Percentiles rank a stretch among this genome's conserved stretches.
These are phyloP conservation scores for Melipona bicolor DNA, from an alignment of 2,888 invertebrate species.

Conservation along the genomic window DNA sequence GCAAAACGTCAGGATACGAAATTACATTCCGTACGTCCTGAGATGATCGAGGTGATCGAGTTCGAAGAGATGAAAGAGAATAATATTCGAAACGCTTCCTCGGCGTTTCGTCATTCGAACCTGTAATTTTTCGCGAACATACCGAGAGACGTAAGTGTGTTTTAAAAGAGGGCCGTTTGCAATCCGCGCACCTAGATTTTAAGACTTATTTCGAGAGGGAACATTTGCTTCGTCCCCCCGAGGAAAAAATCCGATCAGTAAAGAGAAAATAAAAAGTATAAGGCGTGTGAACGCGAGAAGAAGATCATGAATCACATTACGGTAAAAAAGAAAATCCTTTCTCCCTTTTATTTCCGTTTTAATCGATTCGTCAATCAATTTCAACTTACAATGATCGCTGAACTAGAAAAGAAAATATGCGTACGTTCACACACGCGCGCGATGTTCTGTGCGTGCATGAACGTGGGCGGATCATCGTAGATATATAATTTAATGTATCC, in stretches of 20 bases:
- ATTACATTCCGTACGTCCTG: slow-evolving; percentile 22
- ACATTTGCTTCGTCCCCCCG: slow-evolving; percentile 21
- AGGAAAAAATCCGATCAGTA: background rate
- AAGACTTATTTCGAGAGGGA: slow-evolving; percentile 51
- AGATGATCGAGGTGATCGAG: slow-evolving; percentile 8
- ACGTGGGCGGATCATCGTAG: slow-evolving; percentile 59
- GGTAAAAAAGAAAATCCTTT: background rate
- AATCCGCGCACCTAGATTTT: slow-evolving; percentile 60
- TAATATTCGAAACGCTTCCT: background rate
- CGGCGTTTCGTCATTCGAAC: background rate
- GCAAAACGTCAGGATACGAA: slow-evolving; percentile 6
- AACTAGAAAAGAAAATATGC: slow-evolving; percentile 4
- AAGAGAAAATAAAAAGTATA: no score
- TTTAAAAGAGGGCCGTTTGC: slow-evolving; percentile 59
- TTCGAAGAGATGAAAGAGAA: background rate
- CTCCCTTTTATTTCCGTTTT: slow-evolving; percentile 1
- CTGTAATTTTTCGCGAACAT: slow-evolving; percentile 4
- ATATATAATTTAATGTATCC: slow-evolving; percentile 74
- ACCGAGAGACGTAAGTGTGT: slow-evolving; percentile 13
- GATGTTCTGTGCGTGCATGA: slow-evolving; percentile 39
- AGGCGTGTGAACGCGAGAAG: slow-evolving; percentile 1
- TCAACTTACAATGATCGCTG: slow-evolving; percentile 46
- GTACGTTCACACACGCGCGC: slow-evolving; percentile 27
- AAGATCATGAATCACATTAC: slow-evolving; percentile 12
- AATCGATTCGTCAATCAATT: slow-evolving; percentile 33